Evolutionary conservation across 2,888 invertebrate genomes (phyloP), one percentile per base, ranked within the genome.

Genomic region (Cosmorhoe ocellata): DNA sequence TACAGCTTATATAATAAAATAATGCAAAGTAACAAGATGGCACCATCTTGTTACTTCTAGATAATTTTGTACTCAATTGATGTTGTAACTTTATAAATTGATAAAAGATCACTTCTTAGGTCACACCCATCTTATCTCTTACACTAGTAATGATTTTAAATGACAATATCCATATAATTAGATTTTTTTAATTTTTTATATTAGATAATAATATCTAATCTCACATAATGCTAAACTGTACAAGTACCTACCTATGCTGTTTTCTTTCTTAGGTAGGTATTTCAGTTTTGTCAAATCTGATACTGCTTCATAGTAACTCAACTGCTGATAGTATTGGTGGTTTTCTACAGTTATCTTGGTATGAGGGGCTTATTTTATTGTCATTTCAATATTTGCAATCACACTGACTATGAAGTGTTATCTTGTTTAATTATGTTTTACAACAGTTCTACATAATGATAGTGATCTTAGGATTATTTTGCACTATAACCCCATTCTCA

Each of bases 241-340:
- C 18, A 10, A n/a, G n/a, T n/a, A n/a, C n/a, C n/a, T n/a, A n/a
- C n/a, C n/a, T n/a, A n/a, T n/a, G n/a, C n/a, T n/a, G n/a, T n/a
- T n/a, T n/a, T n/a, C n/a, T n/a, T n/a, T n/a, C n/a, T n/a, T n/a
- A n/a, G n/a, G n/a, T n/a, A n/a, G n/a, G n/a, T n/a, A n/a, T n/a
- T n/a, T n/a, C n/a, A n/a, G n/a, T n/a, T n/a, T n/a, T n/a, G 34
- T 24, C 11, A 68, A 73, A 76, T 74, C 70, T 72, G 56, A 41
- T 46, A 42, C 8, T 30, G 39, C 28, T 51, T 64, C 45, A 58
- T 63, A 59, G 51, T 57, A 41, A 56, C 56, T 58, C 68, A 60
- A 70, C 69, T 66, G 49, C 56, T 62, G 64, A 61, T 73, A 71
- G 59, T 55, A 57, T 53, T 40, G 40, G 36, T 61, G 51, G 52